These are phyloP conservation scores for Tretioscincus oriximinensis DNA, from an alignment of 2,113 vertebrate species.

Conservation along the genomic window DNA sequence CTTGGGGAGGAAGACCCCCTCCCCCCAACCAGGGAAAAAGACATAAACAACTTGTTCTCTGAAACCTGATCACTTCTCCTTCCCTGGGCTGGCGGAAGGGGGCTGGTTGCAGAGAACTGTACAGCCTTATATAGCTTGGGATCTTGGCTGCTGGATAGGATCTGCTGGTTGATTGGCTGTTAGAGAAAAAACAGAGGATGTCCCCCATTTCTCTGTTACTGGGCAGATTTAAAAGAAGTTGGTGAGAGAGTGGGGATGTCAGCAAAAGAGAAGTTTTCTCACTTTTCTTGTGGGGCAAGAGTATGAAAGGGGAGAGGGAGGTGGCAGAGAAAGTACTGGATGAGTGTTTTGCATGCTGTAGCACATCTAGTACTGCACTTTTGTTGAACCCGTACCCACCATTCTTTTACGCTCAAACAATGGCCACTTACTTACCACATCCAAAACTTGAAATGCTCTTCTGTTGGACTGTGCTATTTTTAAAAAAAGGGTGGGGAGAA, in stretches of 20 bases:
- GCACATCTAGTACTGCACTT: slow-evolving; percentile 24
- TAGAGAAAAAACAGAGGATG: slow-evolving; percentile 38
- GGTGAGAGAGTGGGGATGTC: slow-evolving; percentile 6
- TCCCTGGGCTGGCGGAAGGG: neutral
- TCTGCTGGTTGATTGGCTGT: slow-evolving; percentile 49
- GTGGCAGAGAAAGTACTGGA: too few relatives aligned
- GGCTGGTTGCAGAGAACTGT: slow-evolving; percentile 26
- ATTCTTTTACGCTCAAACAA: slow-evolving; percentile 28
- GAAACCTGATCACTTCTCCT: slow-evolving; percentile 48
- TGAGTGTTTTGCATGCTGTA: neutral
- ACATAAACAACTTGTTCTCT: slow-evolving; percentile 59
- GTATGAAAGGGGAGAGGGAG: too few relatives aligned
- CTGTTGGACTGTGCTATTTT: neutral
- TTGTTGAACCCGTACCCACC: slow-evolving; percentile 54
- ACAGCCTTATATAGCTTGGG: slow-evolving; percentile 29
- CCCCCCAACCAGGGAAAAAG: neutral
- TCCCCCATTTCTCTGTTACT: slow-evolving; percentile 42
- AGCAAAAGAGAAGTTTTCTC: neutral
- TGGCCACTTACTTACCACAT: slow-evolving; percentile 40
- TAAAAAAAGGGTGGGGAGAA: neutral
- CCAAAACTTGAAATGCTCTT: slow-evolving; percentile 25
- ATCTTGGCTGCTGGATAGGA: slow-evolving; percentile 10
- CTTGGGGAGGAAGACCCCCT: neutral
- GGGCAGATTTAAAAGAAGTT: slow-evolving; percentile 62
- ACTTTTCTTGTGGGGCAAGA: neutral